Percentiles rank a stretch among this genome's conserved stretches.
phyloP scores from a whole-genome alignment of 2,888 invertebrate genomes.

The Gari tellinella region DNA sequence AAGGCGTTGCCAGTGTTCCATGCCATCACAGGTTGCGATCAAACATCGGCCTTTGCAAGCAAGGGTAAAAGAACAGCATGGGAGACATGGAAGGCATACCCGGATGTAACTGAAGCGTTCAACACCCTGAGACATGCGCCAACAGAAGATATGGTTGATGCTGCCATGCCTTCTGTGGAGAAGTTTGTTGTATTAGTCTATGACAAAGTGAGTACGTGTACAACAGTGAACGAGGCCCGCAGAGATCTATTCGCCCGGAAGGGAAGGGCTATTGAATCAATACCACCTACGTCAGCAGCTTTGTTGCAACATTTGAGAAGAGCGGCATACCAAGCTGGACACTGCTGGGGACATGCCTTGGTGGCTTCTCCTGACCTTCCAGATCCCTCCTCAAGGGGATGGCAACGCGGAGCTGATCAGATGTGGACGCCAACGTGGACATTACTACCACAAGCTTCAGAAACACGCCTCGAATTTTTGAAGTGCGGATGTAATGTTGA shows the following conservation, averaged over 20 bases:
- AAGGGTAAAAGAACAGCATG: constrained; percentile 23
- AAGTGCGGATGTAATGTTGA: too few relatives aligned
- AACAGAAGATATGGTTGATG: constrained; percentile 17
- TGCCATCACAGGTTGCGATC: constrained; percentile 48
- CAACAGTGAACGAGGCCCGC: constrained; percentile 50
- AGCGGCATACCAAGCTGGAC: constrained; percentile 48
- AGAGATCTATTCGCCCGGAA: constrained; percentile 63
- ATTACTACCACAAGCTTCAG: too few relatives aligned
- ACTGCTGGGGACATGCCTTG: constrained; percentile 42
- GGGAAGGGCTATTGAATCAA: constrained; percentile 53
- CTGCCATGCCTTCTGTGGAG: constrained; percentile 44
- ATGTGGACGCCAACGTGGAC: too few relatives aligned
- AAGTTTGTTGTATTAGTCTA: constrained; percentile 62
- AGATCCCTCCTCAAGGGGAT: too few relatives aligned
- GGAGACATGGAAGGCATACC: constrained; percentile 56
- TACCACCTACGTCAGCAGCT: constrained; percentile 51
- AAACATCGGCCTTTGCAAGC: neutral
- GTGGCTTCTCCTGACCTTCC: too few relatives aligned
- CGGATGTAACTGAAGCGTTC: constrained; percentile 45
- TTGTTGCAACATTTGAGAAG: constrained; percentile 52
- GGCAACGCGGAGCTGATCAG: too few relatives aligned
- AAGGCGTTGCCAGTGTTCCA: constrained; percentile 54
- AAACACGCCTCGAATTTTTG: too few relatives aligned
- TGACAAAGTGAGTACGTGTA: constrained; percentile 48
- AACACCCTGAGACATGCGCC: constrained; percentile 20